phyloP scores from a whole-genome alignment of 2,797 vertebrate genomes.

The Sebastes minor region DNA sequence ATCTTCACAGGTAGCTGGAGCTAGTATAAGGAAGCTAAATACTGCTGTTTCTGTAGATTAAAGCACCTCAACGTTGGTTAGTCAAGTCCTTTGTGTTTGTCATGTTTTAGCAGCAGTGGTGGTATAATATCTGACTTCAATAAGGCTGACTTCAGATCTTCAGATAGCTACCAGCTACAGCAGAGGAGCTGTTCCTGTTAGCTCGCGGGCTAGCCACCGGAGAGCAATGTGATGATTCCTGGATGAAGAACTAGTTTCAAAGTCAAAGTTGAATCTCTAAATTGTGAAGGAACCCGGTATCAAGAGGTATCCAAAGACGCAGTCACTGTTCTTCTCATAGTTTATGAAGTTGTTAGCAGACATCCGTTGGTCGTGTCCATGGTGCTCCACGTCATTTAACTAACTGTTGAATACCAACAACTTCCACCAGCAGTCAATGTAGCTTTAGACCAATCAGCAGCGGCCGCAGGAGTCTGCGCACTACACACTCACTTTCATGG shows the following conservation, averaged over 20 bases:
- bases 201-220: conserved; percentile 52
- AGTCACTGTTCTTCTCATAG: conserved; percentile 1
- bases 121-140: neutral
- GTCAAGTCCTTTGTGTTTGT: neutral
- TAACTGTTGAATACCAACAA: conserved; percentile 32
- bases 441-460: conserved; percentile 48
- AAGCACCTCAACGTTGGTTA: neutral
- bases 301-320: neutral
- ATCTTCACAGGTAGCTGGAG: conserved; percentile 73
- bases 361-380: neutral
- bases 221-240: neutral
- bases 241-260: neutral
- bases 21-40: conserved; percentile 37
- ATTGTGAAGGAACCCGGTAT: neutral
- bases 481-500: neutral
- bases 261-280: neutral
- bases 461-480: conserved; percentile 63
- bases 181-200: conserved; percentile 34
- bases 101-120: conserved; percentile 16
- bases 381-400: conserved; percentile 70
- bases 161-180: neutral
- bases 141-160: conserved; percentile 35
- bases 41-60: neutral
- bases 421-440: conserved; percentile 35
- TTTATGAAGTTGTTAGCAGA: conserved; percentile 57